Conservation (phyloP, 2,888 invertebrate species). For the Orchesella flavescens region DNA sequence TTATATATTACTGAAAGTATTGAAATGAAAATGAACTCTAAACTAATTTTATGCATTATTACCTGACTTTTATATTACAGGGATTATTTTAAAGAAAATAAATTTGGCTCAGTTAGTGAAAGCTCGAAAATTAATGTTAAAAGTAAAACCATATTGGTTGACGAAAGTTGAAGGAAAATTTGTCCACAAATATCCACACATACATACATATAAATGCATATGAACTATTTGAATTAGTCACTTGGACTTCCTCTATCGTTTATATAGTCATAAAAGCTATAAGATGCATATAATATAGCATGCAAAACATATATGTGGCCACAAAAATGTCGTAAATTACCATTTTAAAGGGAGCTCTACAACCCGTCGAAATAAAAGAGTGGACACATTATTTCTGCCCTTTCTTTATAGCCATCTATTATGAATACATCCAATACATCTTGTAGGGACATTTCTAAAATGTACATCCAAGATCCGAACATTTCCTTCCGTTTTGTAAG, state of each 20-base stretch:
- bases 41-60: not conserved
- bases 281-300: not conserved
- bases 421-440: not conserved
- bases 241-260: not conserved
- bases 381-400: conserved; percentile 2
- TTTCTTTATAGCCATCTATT: not conserved
- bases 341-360: not conserved
- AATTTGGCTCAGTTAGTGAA: not conserved
- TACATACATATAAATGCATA: too few relatives aligned
- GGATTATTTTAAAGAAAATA: not conserved
- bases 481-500: not conserved
- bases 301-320: not conserved
- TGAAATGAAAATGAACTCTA: too few relatives aligned
- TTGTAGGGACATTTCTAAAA: not conserved
- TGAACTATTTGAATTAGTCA: too few relatives aligned
- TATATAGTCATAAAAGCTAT: not conserved
- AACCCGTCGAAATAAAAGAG: not conserved
- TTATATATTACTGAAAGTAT: too few relatives aligned
- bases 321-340: not conserved
- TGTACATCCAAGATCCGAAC: not conserved
- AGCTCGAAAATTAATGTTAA: not conserved
- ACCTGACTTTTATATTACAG: not conserved
- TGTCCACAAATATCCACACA: too few relatives aligned
- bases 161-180: too few relatives aligned
- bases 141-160: not conserved